Base-by-base conservation (phyloP, 2,113 vertebrate species). In the Forbesichthys papilliferus region DNA sequence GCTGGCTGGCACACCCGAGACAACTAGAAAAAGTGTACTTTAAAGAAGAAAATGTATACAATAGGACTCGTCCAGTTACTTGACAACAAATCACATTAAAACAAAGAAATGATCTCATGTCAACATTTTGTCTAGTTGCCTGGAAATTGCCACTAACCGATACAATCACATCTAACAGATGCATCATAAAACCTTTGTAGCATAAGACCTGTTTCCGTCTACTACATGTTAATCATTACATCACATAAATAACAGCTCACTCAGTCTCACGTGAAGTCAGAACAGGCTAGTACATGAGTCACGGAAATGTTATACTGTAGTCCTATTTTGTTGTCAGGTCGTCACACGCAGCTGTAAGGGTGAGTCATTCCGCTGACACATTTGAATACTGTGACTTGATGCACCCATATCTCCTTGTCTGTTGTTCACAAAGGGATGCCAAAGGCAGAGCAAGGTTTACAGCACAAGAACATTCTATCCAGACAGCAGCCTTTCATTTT, bases 221-320 rank as follows among this genome's bases (percentile, higher is more conserved):
- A 11, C 20, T 27, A 63, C 64, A 11, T 36, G 87, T 87, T 84
- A 89, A 87, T 87, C 48, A 90, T 91, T 88, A 68, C 72, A 64
- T 20, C 48, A 67, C 48, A 27, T 68, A 64, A 13, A 52, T 62
- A 14, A 53, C 34, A 57, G 71, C 59, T 42, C 36, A 11, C 18
- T 3, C n/a, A 64, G 27, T 27, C 27, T 27, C 27, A 27, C 27
- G 27, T 27, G 27, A 27, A 27, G 27, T 27, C 27, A 27, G 27
- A 27, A 27, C 27, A 27, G 27, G 27, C 27, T 27, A 65, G 34
- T 51, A 4, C 49, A 48, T 59, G 74, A 80, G 64, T 72, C 75
- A 71, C 18, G 1, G 3, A 13, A 2, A 46, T 27, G 46, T 10
- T 49, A 63, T 18, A 62, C 34, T 27, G 13, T 12, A 14, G 13